Conservation (phyloP, 2,113 vertebrate species). For the Dunckerocampus dactyliophorus region DNA sequence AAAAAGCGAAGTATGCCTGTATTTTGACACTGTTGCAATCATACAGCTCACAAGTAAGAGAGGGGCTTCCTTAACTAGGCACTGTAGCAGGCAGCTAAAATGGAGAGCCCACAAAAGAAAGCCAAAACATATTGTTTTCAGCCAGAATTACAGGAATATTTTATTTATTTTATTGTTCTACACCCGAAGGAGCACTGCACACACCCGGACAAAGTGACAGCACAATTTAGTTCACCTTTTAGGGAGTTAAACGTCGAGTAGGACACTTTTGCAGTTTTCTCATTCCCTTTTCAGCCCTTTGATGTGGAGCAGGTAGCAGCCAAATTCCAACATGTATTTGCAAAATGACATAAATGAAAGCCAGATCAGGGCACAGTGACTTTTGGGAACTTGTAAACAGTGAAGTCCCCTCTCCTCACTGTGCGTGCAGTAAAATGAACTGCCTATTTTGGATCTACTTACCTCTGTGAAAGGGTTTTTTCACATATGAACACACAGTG, state of each 20-base stretch:
- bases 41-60: too few species aligned
- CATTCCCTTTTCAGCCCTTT: background rate
- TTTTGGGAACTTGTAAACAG: constrained; percentile 4
- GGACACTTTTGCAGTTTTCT: background rate
- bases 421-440: background rate
- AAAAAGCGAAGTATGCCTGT: too few species aligned
- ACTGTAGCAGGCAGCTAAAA: too few species aligned
- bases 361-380: background rate
- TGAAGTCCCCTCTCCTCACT: background rate
- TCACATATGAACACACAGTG: background rate
- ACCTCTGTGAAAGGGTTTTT: background rate
- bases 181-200: background rate
- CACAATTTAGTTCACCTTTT: background rate
- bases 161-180: background rate
- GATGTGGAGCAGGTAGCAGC: background rate
- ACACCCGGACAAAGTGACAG: background rate
- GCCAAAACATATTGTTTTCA: too few species aligned
- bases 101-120: too few species aligned
- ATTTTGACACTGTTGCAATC: too few species aligned
- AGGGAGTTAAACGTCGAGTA: background rate
- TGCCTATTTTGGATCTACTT: background rate
- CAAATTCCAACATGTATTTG: constrained; percentile 5
- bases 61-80: too few species aligned
- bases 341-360: constrained; percentile 1
- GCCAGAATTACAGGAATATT: too few species aligned